These are phyloP conservation scores for Syrphus vitripennis DNA, from an alignment of 2,888 invertebrate genomes.

Conservation along the genomic window DNA sequence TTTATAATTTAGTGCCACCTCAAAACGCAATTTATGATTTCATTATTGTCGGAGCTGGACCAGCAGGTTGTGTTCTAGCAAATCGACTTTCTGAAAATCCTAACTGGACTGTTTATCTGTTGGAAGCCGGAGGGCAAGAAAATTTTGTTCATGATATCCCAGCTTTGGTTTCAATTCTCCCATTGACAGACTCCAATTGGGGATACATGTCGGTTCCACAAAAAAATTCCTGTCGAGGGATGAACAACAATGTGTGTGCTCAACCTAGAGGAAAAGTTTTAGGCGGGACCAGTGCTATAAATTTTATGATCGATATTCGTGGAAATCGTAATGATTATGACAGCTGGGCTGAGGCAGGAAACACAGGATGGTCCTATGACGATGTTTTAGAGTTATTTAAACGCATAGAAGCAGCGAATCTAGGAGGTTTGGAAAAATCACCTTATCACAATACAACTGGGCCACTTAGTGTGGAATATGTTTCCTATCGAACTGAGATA, in stretches of 20 bases:
- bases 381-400: slow-evolving; percentile 83
- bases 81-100: slow-evolving; percentile 81
- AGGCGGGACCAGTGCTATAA: slow-evolving; percentile 82
- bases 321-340: slow-evolving; percentile 87
- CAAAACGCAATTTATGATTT: slow-evolving; percentile 79
- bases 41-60: slow-evolving; percentile 82
- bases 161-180: slow-evolving; percentile 47
- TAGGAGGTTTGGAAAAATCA: slow-evolving; percentile 80
- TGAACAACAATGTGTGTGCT: slow-evolving; percentile 74
- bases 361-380: slow-evolving; percentile 86
- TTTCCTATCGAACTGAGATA: slow-evolving; percentile 82
- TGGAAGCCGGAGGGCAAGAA: slow-evolving; percentile 81
- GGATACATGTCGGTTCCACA: slow-evolving; percentile 85
- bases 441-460: slow-evolving; percentile 83
- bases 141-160: background rate
- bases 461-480: slow-evolving; percentile 82
- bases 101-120: slow-evolving; percentile 80
- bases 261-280: slow-evolving; percentile 83
- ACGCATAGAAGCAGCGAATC: slow-evolving; percentile 83
- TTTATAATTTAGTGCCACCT: background rate
- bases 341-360: slow-evolving; percentile 84
- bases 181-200: slow-evolving; percentile 83
- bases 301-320: slow-evolving; percentile 86
- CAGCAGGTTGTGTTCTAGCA: slow-evolving; percentile 82
- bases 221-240: slow-evolving; percentile 83